Conservation (phyloP, 2,888 invertebrate genomes). For the Pollenia angustigena region DNA sequence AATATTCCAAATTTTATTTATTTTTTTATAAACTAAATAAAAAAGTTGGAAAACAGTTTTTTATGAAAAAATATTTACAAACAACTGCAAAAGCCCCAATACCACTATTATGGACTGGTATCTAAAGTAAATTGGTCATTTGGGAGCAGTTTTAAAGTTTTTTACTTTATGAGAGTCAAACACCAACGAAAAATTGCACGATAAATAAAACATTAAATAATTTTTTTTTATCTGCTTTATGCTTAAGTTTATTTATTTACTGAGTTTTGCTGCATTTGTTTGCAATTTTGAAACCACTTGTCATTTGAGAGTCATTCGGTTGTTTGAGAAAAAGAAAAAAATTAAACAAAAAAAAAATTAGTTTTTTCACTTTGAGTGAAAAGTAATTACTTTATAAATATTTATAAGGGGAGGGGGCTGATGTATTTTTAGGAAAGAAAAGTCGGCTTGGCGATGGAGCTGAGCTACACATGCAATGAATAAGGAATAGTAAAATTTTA, state of each 20-base stretch:
- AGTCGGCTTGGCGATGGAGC: too few species aligned
- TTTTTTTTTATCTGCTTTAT: slow-evolving; percentile 11
- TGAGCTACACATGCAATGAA: too few species aligned
- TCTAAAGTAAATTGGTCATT: slow-evolving; percentile 73
- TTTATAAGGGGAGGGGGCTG: background rate
- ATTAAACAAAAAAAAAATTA: slow-evolving; percentile 13
- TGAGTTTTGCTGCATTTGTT: slow-evolving; percentile 10
- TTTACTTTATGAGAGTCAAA: slow-evolving; percentile 50
- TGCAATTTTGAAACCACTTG: slow-evolving; percentile 54
- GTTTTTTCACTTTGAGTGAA: slow-evolving; percentile 1
- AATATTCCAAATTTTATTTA: slow-evolving; percentile 54
- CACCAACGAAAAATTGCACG: slow-evolving; percentile 1
- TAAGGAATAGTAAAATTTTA: too few species aligned
- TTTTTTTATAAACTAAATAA: slow-evolving; percentile 33
- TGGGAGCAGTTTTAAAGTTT: slow-evolving; percentile 71
- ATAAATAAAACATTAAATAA: slow-evolving; percentile 44
- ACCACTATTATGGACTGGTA: slow-evolving; percentile 44
- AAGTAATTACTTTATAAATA: slow-evolving; percentile 33
- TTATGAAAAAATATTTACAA: background rate
- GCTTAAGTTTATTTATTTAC: slow-evolving; percentile 31
- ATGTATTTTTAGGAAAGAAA: too few species aligned
- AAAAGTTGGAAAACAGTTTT: background rate
- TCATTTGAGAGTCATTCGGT: slow-evolving; percentile 60
- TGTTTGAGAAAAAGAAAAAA: slow-evolving; percentile 22
- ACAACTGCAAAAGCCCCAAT: slow-evolving; percentile 6